Evolutionary conservation across 2,113 vertebrate species (phyloP).

Genomic region (Oostethus manadensis): DNA sequence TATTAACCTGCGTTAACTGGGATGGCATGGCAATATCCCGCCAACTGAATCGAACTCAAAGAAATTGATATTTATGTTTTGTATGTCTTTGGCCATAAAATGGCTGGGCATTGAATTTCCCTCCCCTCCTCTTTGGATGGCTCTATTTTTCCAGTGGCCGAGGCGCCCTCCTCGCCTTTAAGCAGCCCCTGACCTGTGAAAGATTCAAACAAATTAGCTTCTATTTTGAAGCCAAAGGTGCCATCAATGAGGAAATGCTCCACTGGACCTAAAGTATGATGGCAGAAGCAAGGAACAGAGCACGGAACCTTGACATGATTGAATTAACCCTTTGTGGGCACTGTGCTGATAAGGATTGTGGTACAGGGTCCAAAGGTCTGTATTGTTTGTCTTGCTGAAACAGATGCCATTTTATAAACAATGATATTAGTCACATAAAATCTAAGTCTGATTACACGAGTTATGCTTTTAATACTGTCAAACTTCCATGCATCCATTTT

Average conservation of each 20-base stretch:
- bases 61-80: slow-evolving; percentile 81
- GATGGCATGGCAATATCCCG: slow-evolving; percentile 83
- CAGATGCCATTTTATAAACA: slow-evolving; percentile 41
- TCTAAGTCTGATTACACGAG: neutral
- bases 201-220: slow-evolving; percentile 99
- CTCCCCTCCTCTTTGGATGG: slow-evolving; percentile 76
- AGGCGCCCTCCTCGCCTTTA: slow-evolving; percentile 83
- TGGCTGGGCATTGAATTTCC: slow-evolving; percentile 91
- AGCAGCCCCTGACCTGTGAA: slow-evolving; percentile 97
- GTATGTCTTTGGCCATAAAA: slow-evolving; percentile 81
- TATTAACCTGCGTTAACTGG: slow-evolving; percentile 99
- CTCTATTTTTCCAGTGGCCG: slow-evolving; percentile 89
- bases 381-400: slow-evolving; percentile 38
- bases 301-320: slow-evolving; percentile 89
- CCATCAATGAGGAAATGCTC: slow-evolving; percentile 96
- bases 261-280: slow-evolving; percentile 96
- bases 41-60: slow-evolving; percentile 56
- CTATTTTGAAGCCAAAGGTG: slow-evolving; percentile 99
- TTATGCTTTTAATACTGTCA: no score
- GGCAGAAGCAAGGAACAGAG: slow-evolving; percentile 84
- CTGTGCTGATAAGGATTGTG: slow-evolving; percentile 61
- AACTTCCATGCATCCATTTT: no score
- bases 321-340: slow-evolving; percentile 91
- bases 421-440: neutral
- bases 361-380: slow-evolving; percentile 47